phyloP scores from a whole-genome alignment of 1,140 invertebrate species.

The Spodoptera litura region DNA sequence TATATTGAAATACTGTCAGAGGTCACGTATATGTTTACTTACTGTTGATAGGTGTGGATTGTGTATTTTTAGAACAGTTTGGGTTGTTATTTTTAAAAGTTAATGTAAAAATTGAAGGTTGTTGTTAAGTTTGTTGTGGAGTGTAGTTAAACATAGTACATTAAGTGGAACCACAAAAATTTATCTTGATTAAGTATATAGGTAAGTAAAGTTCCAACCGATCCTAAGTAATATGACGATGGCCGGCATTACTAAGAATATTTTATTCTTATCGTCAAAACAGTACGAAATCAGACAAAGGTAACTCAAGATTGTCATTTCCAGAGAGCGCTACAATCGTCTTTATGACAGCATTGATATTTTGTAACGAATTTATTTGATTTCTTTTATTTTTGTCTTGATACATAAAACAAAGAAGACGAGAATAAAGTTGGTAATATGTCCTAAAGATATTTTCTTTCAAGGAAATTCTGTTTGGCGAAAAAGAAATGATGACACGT shows the following conservation, averaged over 20 bases:
- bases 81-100: too few relatives aligned
- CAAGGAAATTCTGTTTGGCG: not conserved
- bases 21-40: too few relatives aligned
- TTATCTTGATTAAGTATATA: too few relatives aligned
- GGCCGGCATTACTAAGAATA: not conserved
- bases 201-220: too few relatives aligned
- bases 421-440: not conserved
- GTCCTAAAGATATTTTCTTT: constrained; percentile 4
- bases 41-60: too few relatives aligned
- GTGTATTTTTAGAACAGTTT: too few relatives aligned
- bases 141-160: too few relatives aligned
- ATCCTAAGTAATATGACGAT: too few relatives aligned
- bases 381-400: not conserved
- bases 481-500: constrained; percentile 8
- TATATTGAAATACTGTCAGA: too few relatives aligned
- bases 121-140: too few relatives aligned
- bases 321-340: not conserved
- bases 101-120: too few relatives aligned
- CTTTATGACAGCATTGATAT: constrained; percentile 2
- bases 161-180: too few relatives aligned
- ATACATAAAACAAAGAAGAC: not conserved
- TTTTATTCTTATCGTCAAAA: not conserved
- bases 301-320: constrained; percentile 7
- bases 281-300: not conserved
- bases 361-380: not conserved